Conservation (phyloP, 2,797 vertebrate genomes). For the Micromesistius poutassou region DNA sequence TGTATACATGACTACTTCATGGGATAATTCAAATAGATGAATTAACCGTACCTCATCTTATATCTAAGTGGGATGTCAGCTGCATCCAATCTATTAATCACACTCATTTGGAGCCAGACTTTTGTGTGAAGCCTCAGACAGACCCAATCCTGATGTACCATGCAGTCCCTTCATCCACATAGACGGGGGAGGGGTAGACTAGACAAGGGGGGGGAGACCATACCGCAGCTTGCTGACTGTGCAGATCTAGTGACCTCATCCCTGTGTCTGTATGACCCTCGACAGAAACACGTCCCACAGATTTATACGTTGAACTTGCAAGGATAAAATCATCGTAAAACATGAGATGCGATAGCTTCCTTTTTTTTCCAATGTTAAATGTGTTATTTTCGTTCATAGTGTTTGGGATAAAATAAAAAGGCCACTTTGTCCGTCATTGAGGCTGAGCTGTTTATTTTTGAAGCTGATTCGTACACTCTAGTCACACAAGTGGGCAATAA, state of each 20-base stretch:
- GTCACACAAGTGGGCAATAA: background rate
- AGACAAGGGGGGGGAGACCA: background rate
- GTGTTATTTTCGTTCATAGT: background rate
- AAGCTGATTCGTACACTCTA: background rate
- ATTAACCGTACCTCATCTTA: too few species aligned
- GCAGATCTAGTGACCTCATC: slow-evolving; percentile 33
- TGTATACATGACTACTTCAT: background rate
- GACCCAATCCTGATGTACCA: background rate
- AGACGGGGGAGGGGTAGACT: background rate
- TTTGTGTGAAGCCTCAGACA: background rate
- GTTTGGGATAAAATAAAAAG: background rate
- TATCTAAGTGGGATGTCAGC: background rate
- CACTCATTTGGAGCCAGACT: background rate
- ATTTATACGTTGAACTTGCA: background rate
- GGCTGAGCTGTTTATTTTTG: background rate
- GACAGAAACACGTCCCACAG: background rate
- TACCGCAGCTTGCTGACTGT: slow-evolving; percentile 52
- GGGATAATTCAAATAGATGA: background rate
- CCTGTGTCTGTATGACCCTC: slow-evolving; percentile 17
- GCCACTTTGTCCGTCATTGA: background rate
- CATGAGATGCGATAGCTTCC: too few species aligned
- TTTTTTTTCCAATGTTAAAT: background rate
- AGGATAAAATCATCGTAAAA: background rate
- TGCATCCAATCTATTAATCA: background rate
- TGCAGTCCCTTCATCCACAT: background rate